phyloP scores from a whole-genome alignment of 2,888 invertebrate genomes.

The Lasioglossum lativentre region DNA sequence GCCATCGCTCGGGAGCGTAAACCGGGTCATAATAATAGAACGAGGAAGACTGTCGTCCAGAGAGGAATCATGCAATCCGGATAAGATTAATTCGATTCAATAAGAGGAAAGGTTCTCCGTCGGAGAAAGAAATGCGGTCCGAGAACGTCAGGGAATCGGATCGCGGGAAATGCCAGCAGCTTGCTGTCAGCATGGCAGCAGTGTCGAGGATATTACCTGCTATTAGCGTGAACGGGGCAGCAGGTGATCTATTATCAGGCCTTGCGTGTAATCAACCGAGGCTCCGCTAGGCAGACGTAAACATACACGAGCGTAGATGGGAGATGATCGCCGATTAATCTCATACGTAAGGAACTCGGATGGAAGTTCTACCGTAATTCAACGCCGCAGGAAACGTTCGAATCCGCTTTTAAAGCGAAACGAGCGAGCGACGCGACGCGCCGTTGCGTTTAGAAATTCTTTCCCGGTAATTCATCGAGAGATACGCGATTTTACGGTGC shows the following conservation, averaged over 20 bases:
- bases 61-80: neutral
- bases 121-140: neutral
- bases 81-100: slow-evolving; percentile 36
- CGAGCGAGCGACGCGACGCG: neutral
- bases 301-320: slow-evolving; percentile 65
- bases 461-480: slow-evolving; percentile 35
- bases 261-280: slow-evolving; percentile 72
- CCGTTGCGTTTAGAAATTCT: slow-evolving; percentile 40
- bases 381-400: slow-evolving; percentile 3
- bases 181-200: slow-evolving; percentile 46
- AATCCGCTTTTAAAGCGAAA: slow-evolving; percentile 19
- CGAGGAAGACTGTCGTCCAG: neutral
- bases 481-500: neutral
- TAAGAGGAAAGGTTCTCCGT: neutral
- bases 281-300: slow-evolving; percentile 66
- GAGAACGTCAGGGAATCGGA: slow-evolving; percentile 43
- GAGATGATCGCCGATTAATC: slow-evolving; percentile 73
- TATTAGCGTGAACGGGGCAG: slow-evolving; percentile 68
- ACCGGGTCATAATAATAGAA: slow-evolving; percentile 13
- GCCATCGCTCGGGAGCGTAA: neutral
- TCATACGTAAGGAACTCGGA: slow-evolving; percentile 63
- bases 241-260: slow-evolving; percentile 72
- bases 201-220: slow-evolving; percentile 67
- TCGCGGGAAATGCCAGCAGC: slow-evolving; percentile 45
- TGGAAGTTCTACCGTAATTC: slow-evolving; percentile 32